A percentile compares a stretch with the other conserved stretches of the same genome.
phyloP scores from a whole-genome alignment of 2,888 invertebrate species.

The Drosophila niveifrons region DNA sequence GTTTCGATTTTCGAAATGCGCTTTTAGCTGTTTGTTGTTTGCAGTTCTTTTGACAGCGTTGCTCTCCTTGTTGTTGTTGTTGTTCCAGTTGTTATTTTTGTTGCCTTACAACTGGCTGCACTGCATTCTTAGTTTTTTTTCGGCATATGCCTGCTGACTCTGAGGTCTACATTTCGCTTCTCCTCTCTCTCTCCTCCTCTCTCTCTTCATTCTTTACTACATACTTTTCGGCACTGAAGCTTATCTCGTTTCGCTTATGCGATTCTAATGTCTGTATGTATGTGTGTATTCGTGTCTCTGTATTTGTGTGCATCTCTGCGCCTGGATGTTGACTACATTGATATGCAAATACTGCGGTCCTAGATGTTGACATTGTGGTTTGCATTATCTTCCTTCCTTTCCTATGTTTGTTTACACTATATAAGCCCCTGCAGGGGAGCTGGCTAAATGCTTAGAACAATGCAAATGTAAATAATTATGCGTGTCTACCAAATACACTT shows the following conservation, averaged over 20 bases:
- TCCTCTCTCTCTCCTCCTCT: background rate
- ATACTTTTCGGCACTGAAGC: slow-evolving; percentile 49
- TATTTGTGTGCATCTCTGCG: background rate
- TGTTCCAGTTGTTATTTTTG: slow-evolving; percentile 28
- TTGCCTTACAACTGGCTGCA: slow-evolving; percentile 53
- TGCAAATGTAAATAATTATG: slow-evolving; percentile 4
- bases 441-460: slow-evolving; percentile 5
- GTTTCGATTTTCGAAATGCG: slow-evolving; percentile 72
- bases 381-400: slow-evolving; percentile 9
- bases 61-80: slow-evolving; percentile 27
- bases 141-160: slow-evolving; percentile 2
- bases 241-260: slow-evolving; percentile 54
- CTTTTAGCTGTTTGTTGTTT: slow-evolving; percentile 66
- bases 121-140: slow-evolving; percentile 46
- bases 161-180: slow-evolving; percentile 1
- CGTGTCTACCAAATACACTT: background rate
- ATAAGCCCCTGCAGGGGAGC: slow-evolving; percentile 9
- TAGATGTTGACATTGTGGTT: slow-evolving; percentile 54
- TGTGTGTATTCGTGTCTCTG: background rate
- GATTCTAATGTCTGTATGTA: slow-evolving; percentile 9
- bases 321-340: slow-evolving; percentile 46
- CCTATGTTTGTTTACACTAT: background rate
- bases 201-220: background rate
- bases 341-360: slow-evolving; percentile 63
- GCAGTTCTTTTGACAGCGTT: slow-evolving; percentile 58